Evolutionary conservation across 2,113 vertebrate genomes (phyloP).

Genomic region (Bothrops jararaca): DNA sequence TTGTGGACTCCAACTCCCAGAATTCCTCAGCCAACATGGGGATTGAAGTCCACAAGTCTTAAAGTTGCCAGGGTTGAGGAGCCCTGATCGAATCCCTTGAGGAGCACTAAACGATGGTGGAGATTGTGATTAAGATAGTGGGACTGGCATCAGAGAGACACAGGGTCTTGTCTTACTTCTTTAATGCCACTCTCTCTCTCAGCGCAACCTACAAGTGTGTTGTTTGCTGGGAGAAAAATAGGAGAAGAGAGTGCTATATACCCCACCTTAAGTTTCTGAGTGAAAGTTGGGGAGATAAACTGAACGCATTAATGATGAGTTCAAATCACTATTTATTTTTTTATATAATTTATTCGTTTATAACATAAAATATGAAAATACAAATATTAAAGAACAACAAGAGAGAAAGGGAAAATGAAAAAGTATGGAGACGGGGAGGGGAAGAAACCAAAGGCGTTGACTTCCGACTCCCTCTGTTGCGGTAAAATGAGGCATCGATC

Average conservation of each 20-base stretch:
- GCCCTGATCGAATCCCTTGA: background rate
- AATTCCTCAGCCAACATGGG: no score
- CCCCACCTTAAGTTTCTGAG: background rate
- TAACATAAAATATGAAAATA: no score
- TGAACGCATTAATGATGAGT: background rate
- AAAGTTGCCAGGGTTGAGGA: no score
- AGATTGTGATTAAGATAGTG: background rate
- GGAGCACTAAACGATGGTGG: background rate
- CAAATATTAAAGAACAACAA: no score
- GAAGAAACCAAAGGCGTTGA: no score
- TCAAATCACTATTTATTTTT: background rate
- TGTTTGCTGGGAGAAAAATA: background rate
- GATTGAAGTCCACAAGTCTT: no score
- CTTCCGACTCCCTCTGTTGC: no score
- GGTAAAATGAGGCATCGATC: no score
- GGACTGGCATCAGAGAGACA: background rate
- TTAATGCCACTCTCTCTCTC: background rate
- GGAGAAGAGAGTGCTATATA: background rate
- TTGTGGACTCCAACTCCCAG: no score
- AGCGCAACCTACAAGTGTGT: background rate
- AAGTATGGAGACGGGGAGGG: no score
- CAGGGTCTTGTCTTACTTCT: background rate
- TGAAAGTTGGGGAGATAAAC: background rate
- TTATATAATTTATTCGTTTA: no score
- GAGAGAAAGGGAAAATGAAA: no score